Base-by-base conservation (phyloP, 2,888 invertebrate genomes). In the Cataglyphis cursor region DNA sequence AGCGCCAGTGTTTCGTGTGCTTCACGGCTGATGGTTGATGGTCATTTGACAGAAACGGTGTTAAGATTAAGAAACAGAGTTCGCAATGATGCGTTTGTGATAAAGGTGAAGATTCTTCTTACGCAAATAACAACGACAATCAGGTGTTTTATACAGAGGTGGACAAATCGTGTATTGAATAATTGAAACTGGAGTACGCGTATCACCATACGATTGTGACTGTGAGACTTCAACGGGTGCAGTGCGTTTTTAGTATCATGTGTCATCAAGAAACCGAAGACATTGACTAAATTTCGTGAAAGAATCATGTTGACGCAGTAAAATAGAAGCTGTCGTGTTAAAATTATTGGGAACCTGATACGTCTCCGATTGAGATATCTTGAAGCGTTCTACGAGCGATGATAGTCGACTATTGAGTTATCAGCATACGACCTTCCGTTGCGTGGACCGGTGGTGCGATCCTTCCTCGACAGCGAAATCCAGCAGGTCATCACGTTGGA, bases 401-500 rank as follows among this genome's bases (percentile, higher is more conserved):
- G 74, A 72, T 72, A 59, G 21, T 68, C 57, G 54, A 73, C 1
- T 44, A 59, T 18, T 80, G 48, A 59, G 59, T 70, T 24, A 35
- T 72, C 59, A 48, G 44, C 24, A 15, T 44, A 61, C 59, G 31
- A 51, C 18, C 78, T 78, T 57, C 44, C 31, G 21, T 72, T 57
- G 73, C 21, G 64, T 51, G 24, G 31, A 51, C 12, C 38, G 48
- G 41, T 41, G 48, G 41, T 41, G 48, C 12, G 68, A 70, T 48
- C 18, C 65, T 65, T 64, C 51, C 35, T 65, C 48, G 31, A 76
- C 3, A 64, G 82, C 51, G 44, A 70, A 75, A 72, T 28, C 44
- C 57, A 82, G 84, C 88, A 88, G 89, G 87, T 84, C 87, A 87
- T 81, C 92, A 93, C 93, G 91, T 93, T 94, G 92, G 92, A 94